Conservation (phyloP, 2,797 vertebrate genomes). For the Sciurus carolinensis region DNA sequence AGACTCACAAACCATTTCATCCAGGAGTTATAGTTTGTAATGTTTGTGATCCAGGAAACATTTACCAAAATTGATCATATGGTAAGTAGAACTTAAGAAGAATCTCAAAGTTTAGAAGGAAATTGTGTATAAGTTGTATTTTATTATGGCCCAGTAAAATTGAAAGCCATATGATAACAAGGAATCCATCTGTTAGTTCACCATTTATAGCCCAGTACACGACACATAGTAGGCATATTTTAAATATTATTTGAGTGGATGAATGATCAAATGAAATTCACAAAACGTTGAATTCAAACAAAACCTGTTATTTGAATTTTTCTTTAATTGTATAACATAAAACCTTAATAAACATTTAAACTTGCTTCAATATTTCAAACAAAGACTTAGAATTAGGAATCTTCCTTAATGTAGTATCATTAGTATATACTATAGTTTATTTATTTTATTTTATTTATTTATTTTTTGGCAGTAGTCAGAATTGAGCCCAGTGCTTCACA, state of each 20-base stretch:
- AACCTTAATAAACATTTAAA: slow-evolving; percentile 17
- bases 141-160: neutral
- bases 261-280: neutral
- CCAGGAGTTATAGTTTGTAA: neutral
- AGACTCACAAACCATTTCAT: neutral
- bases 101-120: neutral
- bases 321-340: neutral
- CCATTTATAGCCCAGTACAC: neutral
- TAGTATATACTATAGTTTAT: neutral
- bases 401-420: neutral
- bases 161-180: slow-evolving; percentile 19
- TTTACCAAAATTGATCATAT: slow-evolving; percentile 8
- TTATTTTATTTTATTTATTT: too few species aligned
- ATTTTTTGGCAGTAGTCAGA: too few species aligned
- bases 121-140: neutral
- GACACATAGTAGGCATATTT: neutral
- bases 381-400: neutral
- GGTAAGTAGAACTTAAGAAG: neutral
- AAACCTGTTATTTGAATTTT: slow-evolving; percentile 1
- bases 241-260: neutral
- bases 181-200: neutral
- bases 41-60: neutral
- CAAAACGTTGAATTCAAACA: slow-evolving; percentile 6
- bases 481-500: too few species aligned
- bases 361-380: neutral